phyloP scores from a whole-genome alignment of 2,888 invertebrate species.

The Ormyrus nitidulus region DNA sequence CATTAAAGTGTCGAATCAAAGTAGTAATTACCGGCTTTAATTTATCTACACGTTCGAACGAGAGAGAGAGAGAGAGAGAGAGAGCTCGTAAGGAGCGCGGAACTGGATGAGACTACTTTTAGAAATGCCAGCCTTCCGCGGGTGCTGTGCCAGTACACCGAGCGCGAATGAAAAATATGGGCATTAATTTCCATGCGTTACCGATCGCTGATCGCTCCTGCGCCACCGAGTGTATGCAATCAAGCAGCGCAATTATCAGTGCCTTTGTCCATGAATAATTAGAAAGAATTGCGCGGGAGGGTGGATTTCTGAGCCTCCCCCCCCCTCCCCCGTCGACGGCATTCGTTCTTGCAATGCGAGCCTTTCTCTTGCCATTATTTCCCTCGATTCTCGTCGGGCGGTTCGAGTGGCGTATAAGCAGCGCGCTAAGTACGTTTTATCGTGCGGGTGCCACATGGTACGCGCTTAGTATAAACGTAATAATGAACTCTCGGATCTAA shows the following conservation, averaged over 20 bases:
- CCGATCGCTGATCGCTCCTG: slow-evolving; percentile 61
- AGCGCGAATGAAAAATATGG: slow-evolving; percentile 64
- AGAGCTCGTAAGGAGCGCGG: slow-evolving; percentile 5
- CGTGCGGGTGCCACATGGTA: slow-evolving; percentile 40
- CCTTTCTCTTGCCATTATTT: slow-evolving; percentile 48
- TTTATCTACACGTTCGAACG: slow-evolving; percentile 46
- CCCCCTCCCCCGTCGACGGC: slow-evolving; percentile 42
- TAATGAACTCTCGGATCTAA: slow-evolving; percentile 39
- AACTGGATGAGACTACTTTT: slow-evolving; percentile 53
- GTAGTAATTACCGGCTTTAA: slow-evolving; percentile 51
- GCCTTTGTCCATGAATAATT: slow-evolving; percentile 73
- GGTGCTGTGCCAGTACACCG: background rate
- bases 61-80: background rate
- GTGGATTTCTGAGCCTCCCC: slow-evolving; percentile 54
- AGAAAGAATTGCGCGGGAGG: slow-evolving; percentile 65
- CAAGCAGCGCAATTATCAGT: slow-evolving; percentile 72
- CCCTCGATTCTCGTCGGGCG: slow-evolving; percentile 21
- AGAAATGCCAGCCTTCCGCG: slow-evolving; percentile 34
- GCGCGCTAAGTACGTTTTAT: slow-evolving; percentile 53
- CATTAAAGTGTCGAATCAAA: slow-evolving; percentile 56
- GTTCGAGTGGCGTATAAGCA: background rate
- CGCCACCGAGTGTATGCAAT: slow-evolving; percentile 69
- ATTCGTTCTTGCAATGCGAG: slow-evolving; percentile 30
- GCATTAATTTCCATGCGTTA: slow-evolving; percentile 68
- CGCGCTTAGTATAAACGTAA: slow-evolving; percentile 26